Conservation (phyloP, 1,140 invertebrate genomes). For the Phortica variegata region DNA sequence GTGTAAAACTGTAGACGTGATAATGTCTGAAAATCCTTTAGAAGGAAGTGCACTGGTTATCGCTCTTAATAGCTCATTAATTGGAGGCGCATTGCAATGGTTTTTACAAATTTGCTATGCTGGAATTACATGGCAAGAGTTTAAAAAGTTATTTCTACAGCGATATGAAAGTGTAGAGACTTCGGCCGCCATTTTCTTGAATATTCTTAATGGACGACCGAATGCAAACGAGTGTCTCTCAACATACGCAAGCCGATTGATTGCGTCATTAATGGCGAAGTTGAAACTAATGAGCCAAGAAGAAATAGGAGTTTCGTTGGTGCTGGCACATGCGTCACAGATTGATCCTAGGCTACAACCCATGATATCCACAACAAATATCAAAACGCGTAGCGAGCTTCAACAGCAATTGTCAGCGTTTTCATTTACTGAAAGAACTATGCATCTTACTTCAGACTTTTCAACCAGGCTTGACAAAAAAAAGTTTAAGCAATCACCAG, state of each 20-base stretch:
- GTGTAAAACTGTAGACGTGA: background rate
- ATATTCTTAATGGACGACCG: conserved; percentile 6
- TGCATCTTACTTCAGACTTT: background rate
- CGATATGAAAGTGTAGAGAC: conserved; percentile 6
- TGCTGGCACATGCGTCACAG: conserved; percentile 10
- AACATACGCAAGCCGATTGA: conserved; percentile 2
- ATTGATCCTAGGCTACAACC: conserved; percentile 2
- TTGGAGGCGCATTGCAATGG: conserved; percentile 2
- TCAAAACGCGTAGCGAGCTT: conserved; percentile 10
- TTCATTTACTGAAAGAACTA: background rate
- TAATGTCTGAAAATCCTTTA: conserved; percentile 1
- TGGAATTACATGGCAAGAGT: conserved; percentile 2
- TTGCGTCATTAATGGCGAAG: conserved; percentile 7
- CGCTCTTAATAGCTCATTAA: background rate
- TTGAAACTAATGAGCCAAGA: conserved; percentile 10
- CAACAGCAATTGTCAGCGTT: conserved; percentile 13
- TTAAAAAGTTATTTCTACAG: conserved; percentile 2
- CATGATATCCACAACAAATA: conserved; percentile 1
- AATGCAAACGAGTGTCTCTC: conserved; percentile 4
- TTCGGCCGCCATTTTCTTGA: conserved; percentile 2
- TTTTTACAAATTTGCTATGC: conserved; percentile 1
- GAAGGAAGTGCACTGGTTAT: conserved; percentile 1
- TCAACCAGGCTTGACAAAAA: background rate
- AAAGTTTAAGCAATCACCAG: background rate
- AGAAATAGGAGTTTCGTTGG: conserved; percentile 14